Base-by-base conservation (phyloP, 2,888 invertebrate genomes). In the Linhomoeus sp. region DNA sequence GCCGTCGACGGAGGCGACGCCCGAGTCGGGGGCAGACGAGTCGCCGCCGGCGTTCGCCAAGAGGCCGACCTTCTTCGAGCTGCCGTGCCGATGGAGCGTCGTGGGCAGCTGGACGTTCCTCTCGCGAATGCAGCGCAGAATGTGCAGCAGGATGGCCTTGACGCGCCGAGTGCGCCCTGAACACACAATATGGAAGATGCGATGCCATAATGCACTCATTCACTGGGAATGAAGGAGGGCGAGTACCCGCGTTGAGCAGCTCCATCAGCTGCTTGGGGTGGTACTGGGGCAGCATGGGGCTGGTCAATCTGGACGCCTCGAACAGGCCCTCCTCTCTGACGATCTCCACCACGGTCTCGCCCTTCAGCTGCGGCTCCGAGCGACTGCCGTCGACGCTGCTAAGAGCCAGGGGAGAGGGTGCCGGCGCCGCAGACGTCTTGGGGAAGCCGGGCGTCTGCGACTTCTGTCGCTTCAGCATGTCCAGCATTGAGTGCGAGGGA, bases 211-310 rank as follows among this genome's bases (percentile, higher is more conserved):
- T n/a, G n/a, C n/a, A n/a, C n/a, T n/a, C n/a, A n/a, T n/a, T n/a
- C n/a, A n/a, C n/a, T n/a, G n/a, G n/a, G n/a, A n/a, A n/a, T n/a
- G n/a, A n/a, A n/a, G n/a, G n/a, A n/a, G n/a, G n/a, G n/a, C n/a
- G n/a, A n/a, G 29, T 12, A 29, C 97, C 97, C 46, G 90, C 92
- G 70, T 94, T 94, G 26, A 99, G 73, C 37, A 99, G 70, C 63
- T 97, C 97, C 83, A 97, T 92, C 35, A 99, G 71, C 62, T 94
- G 94, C 62, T 92, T 92, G 0, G 97, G 97, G 70, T 99, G 97
- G 66, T 97, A 99, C 62, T 99, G 97, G 0, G 97, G 97, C 50
- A 97, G 70, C 39, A 94, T 90, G 0, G 94, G 94, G 59, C 88
- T 94, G 1, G 92, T 90, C 63, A 92, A 82, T 51, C 90, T 76